Base-by-base conservation (phyloP, 2,888 invertebrate genomes). In the Rugalucina vietnamica region DNA sequence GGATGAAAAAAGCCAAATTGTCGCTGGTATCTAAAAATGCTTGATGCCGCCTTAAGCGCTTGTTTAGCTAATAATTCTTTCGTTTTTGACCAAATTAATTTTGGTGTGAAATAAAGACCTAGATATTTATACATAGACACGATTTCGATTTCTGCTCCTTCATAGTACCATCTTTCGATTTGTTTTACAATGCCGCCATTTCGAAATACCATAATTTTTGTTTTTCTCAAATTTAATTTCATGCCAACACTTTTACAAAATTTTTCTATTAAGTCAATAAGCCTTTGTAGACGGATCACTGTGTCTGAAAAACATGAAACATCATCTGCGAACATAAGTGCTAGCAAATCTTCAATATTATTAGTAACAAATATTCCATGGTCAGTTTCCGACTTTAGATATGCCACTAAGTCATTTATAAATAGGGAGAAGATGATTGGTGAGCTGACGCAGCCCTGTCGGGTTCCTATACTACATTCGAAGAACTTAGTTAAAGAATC, bases 301-400 rank as follows among this genome's bases (percentile, higher is more conserved):
- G 78, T 78, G 18, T 71, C 78, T 21, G 72, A 70, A 24, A 81
- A 24, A 34, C 70, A 49, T 1, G 69, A 36, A n/a, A 80, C 50
- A 69, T 76, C 76, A 36, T 76, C 76, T 12, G 75, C 70, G 29
- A 70, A 81, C 69, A 75, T 69, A 4, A 80, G 34, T 8, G 36
- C 34, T 24, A 54, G 34, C 1, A 69, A 1, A 18, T 77, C 70
- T 21, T 69, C 70, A 10, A 77, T 36, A 12, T 27, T 18, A 32
- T 77, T 49, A 29, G 18, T n/a, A 29, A 77, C 49, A 24, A 34
- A 77, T 37, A 54, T 54, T 18, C 54, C 54, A 21, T n/a, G 4
- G 21, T 54, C 54, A 8, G 36, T 34, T 76, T 57, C 37, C 12
- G 18, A 12, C 32, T 50, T 60, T 18, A 74, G 27, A 74, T 34